Evolutionary conservation across 2,888 invertebrate genomes (phyloP), one percentile per base, ranked within the genome.

Genomic region (Scaptomyza polygonia): DNA sequence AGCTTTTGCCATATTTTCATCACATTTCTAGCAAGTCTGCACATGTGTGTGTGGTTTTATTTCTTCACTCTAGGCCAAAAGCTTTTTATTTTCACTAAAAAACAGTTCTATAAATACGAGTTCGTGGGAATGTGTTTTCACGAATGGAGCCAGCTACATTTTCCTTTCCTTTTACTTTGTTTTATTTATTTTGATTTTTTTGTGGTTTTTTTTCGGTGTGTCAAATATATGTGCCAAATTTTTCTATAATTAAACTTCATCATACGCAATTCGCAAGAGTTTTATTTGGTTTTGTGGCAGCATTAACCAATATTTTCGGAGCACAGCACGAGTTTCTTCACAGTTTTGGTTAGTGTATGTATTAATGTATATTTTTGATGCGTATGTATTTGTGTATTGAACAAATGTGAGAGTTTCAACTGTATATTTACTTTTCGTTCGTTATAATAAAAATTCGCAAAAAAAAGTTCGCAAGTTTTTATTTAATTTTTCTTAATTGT

Each of bases 341-440:
- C 39, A 39, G 3, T 57, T 36, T 5, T 16, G 39, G 36, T 49
- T 25, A 25, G 49, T 36, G 42, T 49, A 39, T 16, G 45, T 40
- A 25, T n/a, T n/a, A n/a, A n/a, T 48, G 27, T 40, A 36, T 25
- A 18, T 62, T 27, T n/a, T n/a, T n/a, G n/a, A 48, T 52, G 47
- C 34, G 21, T 63, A 27, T 49, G 48, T n/a, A 43, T 12, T 42
- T 43, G 47, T 48, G 57, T 36, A 39, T 42, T 18, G 29, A 56
- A 18, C 34, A 45, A 36, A 34, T 29, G 51, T 32, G 44, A 25
- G 18, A 53, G 52, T 36, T 18, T 36, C 12, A 39, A 29, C 14
- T 16, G 42, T 65, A 73, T 86, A 85, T 73, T 81, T 85, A 85
- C 88, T 86, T 85, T 88, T 85, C 88, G 84, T 86, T 85, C 84